phyloP scores from a whole-genome alignment of 2,888 invertebrate genomes.

The Drosophila mulleri region DNA sequence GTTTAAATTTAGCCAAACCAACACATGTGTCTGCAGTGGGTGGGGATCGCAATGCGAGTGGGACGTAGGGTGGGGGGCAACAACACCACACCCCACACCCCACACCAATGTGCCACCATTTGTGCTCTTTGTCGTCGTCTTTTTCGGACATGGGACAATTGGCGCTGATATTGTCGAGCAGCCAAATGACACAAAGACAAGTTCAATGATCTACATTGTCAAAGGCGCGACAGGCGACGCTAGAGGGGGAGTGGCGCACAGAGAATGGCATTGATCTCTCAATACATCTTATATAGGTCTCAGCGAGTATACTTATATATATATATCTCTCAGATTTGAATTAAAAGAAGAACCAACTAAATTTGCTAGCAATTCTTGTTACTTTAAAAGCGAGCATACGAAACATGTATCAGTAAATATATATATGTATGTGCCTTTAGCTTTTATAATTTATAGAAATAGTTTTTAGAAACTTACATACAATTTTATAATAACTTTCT shows the following conservation, averaged over 20 bases:
- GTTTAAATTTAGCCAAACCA: slow-evolving; percentile 74
- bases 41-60: slow-evolving; percentile 27
- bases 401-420: background rate
- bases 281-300: background rate
- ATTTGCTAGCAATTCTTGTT: too few relatives aligned
- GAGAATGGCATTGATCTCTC: slow-evolving; percentile 18
- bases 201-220: slow-evolving; percentile 48
- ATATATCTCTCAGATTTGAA: too few relatives aligned
- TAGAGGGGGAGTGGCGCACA: background rate
- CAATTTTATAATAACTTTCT: too few relatives aligned
- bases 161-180: slow-evolving; percentile 38
- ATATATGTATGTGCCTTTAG: too few relatives aligned
- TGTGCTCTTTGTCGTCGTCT: slow-evolving; percentile 49
- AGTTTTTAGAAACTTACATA: too few relatives aligned
- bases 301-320: background rate
- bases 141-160: slow-evolving; percentile 63
- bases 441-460: too few relatives aligned
- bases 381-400: too few relatives aligned
- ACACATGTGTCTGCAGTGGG: slow-evolving; percentile 70
- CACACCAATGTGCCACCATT: slow-evolving; percentile 54
- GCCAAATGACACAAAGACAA: slow-evolving; percentile 49
- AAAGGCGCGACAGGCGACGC: too few relatives aligned
- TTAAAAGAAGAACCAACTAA: too few relatives aligned
- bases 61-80: slow-evolving; percentile 10
- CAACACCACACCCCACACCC: background rate